phyloP scores from a whole-genome alignment of 2,113 vertebrate genomes.

The Ptilonorhynchus violaceus region DNA sequence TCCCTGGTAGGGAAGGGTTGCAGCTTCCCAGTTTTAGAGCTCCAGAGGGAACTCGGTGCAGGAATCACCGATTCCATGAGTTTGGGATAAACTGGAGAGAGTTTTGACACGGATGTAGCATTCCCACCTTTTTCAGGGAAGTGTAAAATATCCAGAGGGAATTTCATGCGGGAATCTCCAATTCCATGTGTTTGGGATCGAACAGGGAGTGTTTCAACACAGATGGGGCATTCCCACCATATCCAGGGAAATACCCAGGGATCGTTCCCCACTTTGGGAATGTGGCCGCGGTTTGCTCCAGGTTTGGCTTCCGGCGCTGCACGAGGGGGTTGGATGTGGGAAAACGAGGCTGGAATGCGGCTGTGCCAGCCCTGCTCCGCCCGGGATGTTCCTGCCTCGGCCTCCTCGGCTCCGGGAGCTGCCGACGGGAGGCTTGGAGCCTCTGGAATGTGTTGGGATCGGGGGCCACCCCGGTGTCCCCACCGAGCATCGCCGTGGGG shows the following conservation, averaged over 20 bases:
- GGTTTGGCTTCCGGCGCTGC: background rate
- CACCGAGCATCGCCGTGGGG: fast-evolving
- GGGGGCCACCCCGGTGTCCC: background rate
- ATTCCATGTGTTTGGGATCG: fast-evolving
- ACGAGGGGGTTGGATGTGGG: fast-evolving
- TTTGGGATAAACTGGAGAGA: background rate
- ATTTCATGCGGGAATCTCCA: background rate
- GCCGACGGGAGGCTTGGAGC: background rate
- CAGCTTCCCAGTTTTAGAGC: fast-evolving
- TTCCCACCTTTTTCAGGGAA: background rate
- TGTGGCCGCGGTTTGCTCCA: background rate
- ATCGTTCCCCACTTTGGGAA: background rate
- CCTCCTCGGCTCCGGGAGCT: background rate
- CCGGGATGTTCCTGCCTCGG: background rate
- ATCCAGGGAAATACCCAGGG: background rate
- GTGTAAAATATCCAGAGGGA: background rate
- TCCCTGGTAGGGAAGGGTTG: background rate
- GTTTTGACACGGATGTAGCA: fast-evolving
- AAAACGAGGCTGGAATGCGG: background rate
- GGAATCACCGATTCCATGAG: fast-evolving
- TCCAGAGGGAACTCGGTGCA: background rate
- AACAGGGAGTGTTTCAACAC: background rate
- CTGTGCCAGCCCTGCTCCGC: no score
- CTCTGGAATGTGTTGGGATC: background rate
- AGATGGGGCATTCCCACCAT: background rate